A percentile compares a stretch with the other conserved stretches of the same genome.
These are phyloP conservation scores for Leptodirus hochenwartii DNA, from an alignment of 2,888 invertebrate species.

Conservation along the genomic window DNA sequence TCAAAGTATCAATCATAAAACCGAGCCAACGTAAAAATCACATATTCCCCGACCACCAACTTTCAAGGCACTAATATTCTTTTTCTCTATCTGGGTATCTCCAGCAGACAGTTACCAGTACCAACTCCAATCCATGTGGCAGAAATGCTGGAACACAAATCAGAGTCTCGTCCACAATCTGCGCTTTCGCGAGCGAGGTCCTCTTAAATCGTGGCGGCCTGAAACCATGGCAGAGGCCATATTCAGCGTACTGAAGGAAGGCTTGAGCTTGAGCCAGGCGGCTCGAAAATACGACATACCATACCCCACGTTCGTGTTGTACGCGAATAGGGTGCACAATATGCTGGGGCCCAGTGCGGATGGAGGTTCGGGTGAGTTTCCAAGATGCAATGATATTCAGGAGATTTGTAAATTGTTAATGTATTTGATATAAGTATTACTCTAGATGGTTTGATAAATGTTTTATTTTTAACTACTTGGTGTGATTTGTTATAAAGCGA, in stretches of 20 bases:
- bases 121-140: conserved; percentile 89
- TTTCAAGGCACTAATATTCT: too few relatives aligned
- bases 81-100: too few relatives aligned
- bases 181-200: conserved; percentile 80
- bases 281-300: conserved; percentile 90
- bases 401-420: too few relatives aligned
- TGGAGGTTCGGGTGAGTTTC: conserved; percentile 63
- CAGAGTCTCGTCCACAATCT: conserved; percentile 81
- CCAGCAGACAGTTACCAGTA: conserved; percentile 89
- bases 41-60: too few relatives aligned
- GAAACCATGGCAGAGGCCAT: conserved; percentile 93
- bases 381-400: too few relatives aligned
- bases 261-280: conserved; percentile 73
- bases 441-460: neutral
- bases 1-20: too few relatives aligned
- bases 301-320: conserved; percentile 83
- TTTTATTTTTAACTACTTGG: too few relatives aligned
- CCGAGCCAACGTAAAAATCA: too few relatives aligned
- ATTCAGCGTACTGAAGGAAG: conserved; percentile 80
- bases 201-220: conserved; percentile 82
- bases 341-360: conserved; percentile 87
- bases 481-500: too few relatives aligned
- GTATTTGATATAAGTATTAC: too few relatives aligned
- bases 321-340: conserved; percentile 84
- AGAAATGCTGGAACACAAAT: conserved; percentile 89